These are phyloP conservation scores for Crambe crambe DNA, from an alignment of 37 sponge, comb jelly and placozoan species.

Conservation along the genomic window DNA sequence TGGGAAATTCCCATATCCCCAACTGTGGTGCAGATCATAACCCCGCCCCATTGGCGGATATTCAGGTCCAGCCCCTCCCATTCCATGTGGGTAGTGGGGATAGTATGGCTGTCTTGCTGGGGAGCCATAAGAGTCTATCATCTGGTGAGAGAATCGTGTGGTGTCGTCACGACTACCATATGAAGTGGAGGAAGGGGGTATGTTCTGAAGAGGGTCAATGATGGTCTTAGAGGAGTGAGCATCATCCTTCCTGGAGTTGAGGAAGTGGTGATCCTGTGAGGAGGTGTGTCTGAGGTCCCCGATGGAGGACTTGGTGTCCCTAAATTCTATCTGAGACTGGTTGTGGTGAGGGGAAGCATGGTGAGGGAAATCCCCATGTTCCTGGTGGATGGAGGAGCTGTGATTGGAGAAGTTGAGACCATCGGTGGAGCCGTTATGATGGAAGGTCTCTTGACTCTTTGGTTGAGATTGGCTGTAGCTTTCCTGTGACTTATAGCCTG, in stretches of 20 bases:
- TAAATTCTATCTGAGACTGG: neutral
- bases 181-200: too few relatives aligned
- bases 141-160: too few relatives aligned
- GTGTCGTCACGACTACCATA: neutral
- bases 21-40: neutral
- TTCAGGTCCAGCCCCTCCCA: neutral
- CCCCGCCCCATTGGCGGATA: neutral
- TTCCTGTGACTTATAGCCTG: constrained; percentile 13
- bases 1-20: neutral
- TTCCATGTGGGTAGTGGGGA: neutral
- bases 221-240: neutral
- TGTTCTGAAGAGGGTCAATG: neutral
- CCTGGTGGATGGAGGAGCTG: neutral
- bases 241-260: neutral
- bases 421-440: neutral
- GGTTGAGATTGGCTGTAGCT: constrained; percentile 4
- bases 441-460: constrained; percentile 9
- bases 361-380: neutral
- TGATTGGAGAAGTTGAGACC: too few relatives aligned
- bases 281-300: neutral
- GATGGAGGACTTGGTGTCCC: neutral
- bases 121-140: too few relatives aligned
- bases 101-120: too few relatives aligned
- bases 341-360: neutral
- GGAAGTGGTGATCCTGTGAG: neutral